Evolutionary conservation across 2,113 vertebrate species (phyloP), one percentile per base, ranked within the genome.

Genomic region (Xenus cinereus): DNA sequence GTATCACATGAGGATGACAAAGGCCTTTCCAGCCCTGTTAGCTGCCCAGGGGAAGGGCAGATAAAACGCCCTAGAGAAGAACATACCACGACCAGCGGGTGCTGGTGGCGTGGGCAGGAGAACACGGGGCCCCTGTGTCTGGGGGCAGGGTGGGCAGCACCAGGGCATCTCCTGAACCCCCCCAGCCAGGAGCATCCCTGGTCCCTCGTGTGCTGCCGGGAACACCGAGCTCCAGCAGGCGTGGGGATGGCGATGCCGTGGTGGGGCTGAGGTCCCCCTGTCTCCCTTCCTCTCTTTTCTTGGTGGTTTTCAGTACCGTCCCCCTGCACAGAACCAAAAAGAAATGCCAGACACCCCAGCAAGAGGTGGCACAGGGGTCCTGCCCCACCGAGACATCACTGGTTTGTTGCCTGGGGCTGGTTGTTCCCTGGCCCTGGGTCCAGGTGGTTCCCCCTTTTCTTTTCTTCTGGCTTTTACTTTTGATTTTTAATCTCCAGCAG

Each of bases 171-270:
- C 59, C 35, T 3, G 3, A 64, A 1, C 30, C 19, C 33, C 27
- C 53, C 46, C 1, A 0, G 8, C 66, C 91, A 73, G 37, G 48
- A 68, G 54, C 14, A 12, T 46, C 91, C 51, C 48, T 56, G 67
- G 17, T n/a, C 15, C 43, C 45, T 22, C 3, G 3, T 0, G 1
- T 12, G 67, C 72, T 37, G 60, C 82, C 2, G 0, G 67, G 13
- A 33, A 23, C 66, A 26, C 39, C 2, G 0, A 53, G 4, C 22
- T 41, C 37, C 2, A 1, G 17, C 35, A 21, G 41, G 48, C 8
- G 1, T 18, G 1, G n/a, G 12, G 24, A n/a, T 0, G 3, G 63
- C 2, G 33, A 12, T 6, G 4, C 48, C 1, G 0, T 1, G 56
- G 32, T 0, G 0, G 57, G 84, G 66, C 37, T 23, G 66, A 54